Evolutionary conservation across 1,140 invertebrate genomes (phyloP).

Genomic region (Drosophila repleta): DNA sequence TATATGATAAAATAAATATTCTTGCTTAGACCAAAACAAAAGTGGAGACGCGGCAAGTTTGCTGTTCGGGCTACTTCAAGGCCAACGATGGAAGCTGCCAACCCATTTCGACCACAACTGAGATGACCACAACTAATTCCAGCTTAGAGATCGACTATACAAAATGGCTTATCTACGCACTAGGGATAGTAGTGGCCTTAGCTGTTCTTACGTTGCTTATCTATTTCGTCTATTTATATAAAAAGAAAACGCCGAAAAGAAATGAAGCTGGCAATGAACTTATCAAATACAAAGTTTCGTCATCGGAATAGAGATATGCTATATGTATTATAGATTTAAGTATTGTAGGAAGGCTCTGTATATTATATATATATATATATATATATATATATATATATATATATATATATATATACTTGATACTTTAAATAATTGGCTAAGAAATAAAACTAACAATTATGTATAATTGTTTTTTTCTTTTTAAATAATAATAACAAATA

Average conservation of each 20-base stretch:
- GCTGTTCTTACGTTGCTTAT: neutral
- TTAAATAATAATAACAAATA: no score
- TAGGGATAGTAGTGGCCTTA: neutral
- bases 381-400: no score
- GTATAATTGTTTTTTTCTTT: no score
- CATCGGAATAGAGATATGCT: neutral
- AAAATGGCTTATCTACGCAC: neutral
- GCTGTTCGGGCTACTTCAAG: conserved; percentile 42
- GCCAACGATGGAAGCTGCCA: conserved; percentile 7
- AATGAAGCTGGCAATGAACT: conserved; percentile 13
- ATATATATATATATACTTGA: no score
- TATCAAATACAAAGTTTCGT: neutral
- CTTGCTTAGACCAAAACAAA: conserved; percentile 36
- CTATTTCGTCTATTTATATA: neutral
- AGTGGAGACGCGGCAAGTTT: conserved; percentile 16
- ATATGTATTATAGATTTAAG: no score
- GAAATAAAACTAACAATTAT: no score
- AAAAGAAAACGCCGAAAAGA: neutral
- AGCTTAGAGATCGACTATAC: neutral
- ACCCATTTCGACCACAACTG: neutral
- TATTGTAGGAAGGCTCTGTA: no score
- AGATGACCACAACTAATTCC: neutral
- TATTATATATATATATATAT: no score
- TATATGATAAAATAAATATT: neutral
- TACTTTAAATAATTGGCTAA: no score